A percentile compares a stretch with the other conserved stretches of the same genome.
Conservation (phyloP, 2,888 invertebrate genomes). For the Oxycera nigricornis region DNA sequence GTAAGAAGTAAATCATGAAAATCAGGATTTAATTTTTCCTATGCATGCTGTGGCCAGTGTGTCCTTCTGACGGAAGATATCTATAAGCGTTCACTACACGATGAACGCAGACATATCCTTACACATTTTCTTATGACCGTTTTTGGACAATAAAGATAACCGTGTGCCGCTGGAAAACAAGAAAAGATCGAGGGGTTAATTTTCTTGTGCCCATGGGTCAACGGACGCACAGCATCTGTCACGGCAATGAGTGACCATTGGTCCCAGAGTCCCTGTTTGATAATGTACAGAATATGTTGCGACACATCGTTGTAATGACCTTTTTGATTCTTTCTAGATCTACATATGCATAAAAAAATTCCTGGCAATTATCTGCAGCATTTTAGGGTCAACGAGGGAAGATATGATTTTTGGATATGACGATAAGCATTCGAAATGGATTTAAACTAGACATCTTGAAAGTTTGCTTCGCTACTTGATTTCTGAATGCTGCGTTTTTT, state of each 20-base stretch:
- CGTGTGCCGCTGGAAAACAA: slow-evolving; percentile 7
- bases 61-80: not conserved
- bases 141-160: slow-evolving; percentile 31
- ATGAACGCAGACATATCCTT: slow-evolving; percentile 2
- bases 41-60: not conserved
- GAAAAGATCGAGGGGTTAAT: slow-evolving; percentile 38
- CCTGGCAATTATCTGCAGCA: slow-evolving; percentile 26
- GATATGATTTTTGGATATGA: no score
- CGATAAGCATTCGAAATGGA: no score
- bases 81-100: not conserved
- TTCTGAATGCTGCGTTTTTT: no score
- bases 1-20: slow-evolving; percentile 20
- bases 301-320: slow-evolving; percentile 6
- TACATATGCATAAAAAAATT: slow-evolving; percentile 31
- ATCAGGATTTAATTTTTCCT: slow-evolving; percentile 33
- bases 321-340: slow-evolving; percentile 21
- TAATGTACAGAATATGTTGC: not conserved
- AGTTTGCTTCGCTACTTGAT: no score
- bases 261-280: slow-evolving; percentile 8
- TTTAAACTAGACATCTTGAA: no score
- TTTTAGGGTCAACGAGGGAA: slow-evolving; percentile 16
- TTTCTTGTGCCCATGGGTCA: slow-evolving; percentile 31
- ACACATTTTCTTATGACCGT: slow-evolving; percentile 8
- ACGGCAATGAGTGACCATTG: not conserved
- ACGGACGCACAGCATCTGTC: slow-evolving; percentile 20